Evolutionary conservation across 2,797 vertebrate species (phyloP).

Genomic region (Hippopotamyrus pictus): DNA sequence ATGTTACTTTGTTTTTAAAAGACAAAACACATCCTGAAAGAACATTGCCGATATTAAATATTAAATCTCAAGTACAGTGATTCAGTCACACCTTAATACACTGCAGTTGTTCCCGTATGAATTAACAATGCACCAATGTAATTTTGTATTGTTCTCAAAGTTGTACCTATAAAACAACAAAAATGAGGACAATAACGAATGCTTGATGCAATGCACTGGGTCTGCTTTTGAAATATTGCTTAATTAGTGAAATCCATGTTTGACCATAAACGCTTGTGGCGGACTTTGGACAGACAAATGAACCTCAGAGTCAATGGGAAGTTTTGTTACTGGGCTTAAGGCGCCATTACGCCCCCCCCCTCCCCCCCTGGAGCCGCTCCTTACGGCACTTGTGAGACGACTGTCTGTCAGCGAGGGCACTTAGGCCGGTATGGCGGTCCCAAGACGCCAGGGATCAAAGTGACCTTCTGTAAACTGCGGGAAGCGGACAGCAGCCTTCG

Average conservation of each 20-base stretch:
- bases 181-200: background rate
- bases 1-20: background rate
- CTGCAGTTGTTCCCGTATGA: background rate
- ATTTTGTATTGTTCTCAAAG: background rate
- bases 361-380: background rate
- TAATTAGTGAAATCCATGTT: background rate
- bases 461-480: background rate
- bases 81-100: background rate
- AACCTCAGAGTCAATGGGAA: background rate
- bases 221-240: constrained; percentile 2
- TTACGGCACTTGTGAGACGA: background rate
- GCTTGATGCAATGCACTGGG: background rate
- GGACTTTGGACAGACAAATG: background rate
- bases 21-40: background rate
- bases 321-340: background rate
- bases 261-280: background rate
- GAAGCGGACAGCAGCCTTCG: constrained; percentile 4
- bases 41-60: background rate
- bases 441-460: background rate
- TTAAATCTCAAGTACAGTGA: background rate
- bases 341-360: background rate
- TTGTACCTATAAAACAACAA: background rate
- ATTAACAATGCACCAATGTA: background rate
- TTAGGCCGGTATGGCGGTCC: background rate
- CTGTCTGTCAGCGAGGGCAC: background rate